These are phyloP conservation scores for Amphiprion ocellaris DNA, from an alignment of 2,113 vertebrate species.

Conservation along the genomic window DNA sequence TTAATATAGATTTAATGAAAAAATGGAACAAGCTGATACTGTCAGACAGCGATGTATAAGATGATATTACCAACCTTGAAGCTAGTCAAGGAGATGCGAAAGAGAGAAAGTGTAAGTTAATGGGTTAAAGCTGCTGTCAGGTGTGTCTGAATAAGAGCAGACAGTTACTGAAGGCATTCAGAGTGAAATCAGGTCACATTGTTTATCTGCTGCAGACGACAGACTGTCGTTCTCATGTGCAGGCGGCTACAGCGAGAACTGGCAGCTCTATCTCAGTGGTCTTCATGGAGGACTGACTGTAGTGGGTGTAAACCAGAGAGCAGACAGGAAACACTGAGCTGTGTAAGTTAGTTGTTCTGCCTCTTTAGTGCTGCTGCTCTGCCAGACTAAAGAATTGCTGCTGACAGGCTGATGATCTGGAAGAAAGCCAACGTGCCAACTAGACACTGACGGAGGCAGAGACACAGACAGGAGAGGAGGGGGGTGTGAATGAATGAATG, in stretches of 20 bases:
- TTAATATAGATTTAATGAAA: background rate
- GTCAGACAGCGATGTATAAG: no score
- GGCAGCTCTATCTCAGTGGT: background rate
- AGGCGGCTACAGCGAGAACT: background rate
- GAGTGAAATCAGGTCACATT: constrained; percentile 12
- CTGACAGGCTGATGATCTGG: constrained; percentile 63
- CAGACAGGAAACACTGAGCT: constrained; percentile 37
- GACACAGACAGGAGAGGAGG: constrained; percentile 10
- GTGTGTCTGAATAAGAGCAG: background rate
- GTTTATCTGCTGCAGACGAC: constrained; percentile 5
- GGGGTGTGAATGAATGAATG: background rate
- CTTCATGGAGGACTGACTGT: constrained; percentile 10
- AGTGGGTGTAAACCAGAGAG: constrained; percentile 27
- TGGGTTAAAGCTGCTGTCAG: no score
- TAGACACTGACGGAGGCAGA: constrained; percentile 44
- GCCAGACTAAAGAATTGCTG: constrained; percentile 49
- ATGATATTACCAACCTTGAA: no score
- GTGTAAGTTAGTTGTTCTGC: constrained; percentile 24
- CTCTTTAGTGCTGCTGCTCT: constrained; percentile 28
- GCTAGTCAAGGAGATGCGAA: no score
- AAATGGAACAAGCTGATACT: no score
- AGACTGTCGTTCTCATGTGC: background rate
- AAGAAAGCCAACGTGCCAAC: constrained; percentile 51
- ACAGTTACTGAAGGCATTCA: constrained; percentile 21
- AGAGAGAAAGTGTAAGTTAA: no score